Evolutionary conservation across 64 coral and sea anemone species (phyloP).

Genomic region (Montipora sp.): DNA sequence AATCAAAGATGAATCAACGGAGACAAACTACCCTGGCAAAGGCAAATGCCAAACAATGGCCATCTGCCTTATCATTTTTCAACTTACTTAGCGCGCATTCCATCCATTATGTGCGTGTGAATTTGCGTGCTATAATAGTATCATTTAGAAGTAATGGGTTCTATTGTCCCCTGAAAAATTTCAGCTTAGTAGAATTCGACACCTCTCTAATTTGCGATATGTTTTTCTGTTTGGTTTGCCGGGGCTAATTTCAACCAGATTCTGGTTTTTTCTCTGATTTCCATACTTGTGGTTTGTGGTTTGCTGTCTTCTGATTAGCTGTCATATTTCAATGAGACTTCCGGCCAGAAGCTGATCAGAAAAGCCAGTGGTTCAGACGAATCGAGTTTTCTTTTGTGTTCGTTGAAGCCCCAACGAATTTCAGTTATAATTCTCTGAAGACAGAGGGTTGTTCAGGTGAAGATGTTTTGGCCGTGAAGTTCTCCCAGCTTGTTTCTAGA

Average conservation of each 20-base stretch:
- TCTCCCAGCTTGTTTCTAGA: not conserved
- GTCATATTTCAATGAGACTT: not conserved
- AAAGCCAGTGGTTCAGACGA: not conserved
- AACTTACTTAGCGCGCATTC: no score
- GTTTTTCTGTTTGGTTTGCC: no score
- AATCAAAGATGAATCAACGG: no score
- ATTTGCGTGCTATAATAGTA: no score
- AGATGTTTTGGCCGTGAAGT: not conserved
- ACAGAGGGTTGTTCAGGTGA: not conserved
- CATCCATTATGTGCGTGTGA: no score
- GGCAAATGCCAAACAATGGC: no score
- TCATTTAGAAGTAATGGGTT: no score
- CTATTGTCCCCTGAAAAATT: no score
- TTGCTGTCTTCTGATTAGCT: not conserved
- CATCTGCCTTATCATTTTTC: no score
- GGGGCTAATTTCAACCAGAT: not conserved
- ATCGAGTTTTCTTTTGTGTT: not conserved
- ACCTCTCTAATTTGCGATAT: no score
- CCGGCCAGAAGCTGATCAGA: not conserved
- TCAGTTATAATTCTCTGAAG: not conserved
- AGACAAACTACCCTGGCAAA: no score
- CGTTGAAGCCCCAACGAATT: not conserved
- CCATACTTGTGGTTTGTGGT: not conserved
- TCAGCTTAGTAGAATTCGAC: no score
- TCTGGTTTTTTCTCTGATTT: constrained; percentile 13